A percentile compares a stretch with the other conserved stretches of the same genome.
These are phyloP conservation scores for Miichthys miiuy DNA, from an alignment of 2,797 vertebrate species.

Conservation along the genomic window DNA sequence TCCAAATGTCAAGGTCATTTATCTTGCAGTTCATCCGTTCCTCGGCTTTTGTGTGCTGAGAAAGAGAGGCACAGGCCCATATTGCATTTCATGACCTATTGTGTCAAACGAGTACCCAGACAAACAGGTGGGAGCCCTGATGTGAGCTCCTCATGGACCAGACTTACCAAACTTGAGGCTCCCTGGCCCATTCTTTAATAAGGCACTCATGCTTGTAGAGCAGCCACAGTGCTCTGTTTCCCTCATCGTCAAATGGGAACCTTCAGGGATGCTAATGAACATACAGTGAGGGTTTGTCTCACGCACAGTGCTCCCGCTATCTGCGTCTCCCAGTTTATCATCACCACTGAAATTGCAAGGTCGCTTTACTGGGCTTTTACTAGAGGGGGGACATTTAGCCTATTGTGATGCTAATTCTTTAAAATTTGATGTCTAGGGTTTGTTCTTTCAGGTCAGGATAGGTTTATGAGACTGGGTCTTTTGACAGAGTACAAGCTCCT, in stretches of 20 bases:
- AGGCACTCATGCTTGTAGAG: slow-evolving; percentile 87
- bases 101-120: slow-evolving; percentile 83
- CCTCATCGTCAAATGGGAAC: slow-evolving; percentile 78
- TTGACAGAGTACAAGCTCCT: slow-evolving; percentile 73
- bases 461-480: slow-evolving; percentile 72
- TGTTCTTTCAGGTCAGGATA: slow-evolving; percentile 75
- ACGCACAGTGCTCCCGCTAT: slow-evolving; percentile 76
- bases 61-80: slow-evolving; percentile 77
- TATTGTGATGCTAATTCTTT: slow-evolving; percentile 87
- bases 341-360: slow-evolving; percentile 82
- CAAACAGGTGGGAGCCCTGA: slow-evolving; percentile 91
- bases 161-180: slow-evolving; percentile 83
- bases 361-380: slow-evolving; percentile 80
- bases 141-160: slow-evolving; percentile 84
- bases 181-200: slow-evolving; percentile 81
- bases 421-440: slow-evolving; percentile 80
- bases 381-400: slow-evolving; percentile 77
- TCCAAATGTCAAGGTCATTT: slow-evolving; percentile 83
- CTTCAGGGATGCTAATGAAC: slow-evolving; percentile 77
- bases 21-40: slow-evolving; percentile 82
- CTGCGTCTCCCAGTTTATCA: slow-evolving; percentile 80
- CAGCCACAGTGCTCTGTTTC: slow-evolving; percentile 79
- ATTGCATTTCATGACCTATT: slow-evolving; percentile 88
- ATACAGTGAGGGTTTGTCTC: slow-evolving; percentile 83
- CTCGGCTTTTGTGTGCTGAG: slow-evolving; percentile 80